Percentiles rank a stretch among this genome's conserved stretches.
These are phyloP conservation scores for Corythoichthys haematopterus DNA, from an alignment of 2,113 vertebrate genomes.

Conservation along the genomic window DNA sequence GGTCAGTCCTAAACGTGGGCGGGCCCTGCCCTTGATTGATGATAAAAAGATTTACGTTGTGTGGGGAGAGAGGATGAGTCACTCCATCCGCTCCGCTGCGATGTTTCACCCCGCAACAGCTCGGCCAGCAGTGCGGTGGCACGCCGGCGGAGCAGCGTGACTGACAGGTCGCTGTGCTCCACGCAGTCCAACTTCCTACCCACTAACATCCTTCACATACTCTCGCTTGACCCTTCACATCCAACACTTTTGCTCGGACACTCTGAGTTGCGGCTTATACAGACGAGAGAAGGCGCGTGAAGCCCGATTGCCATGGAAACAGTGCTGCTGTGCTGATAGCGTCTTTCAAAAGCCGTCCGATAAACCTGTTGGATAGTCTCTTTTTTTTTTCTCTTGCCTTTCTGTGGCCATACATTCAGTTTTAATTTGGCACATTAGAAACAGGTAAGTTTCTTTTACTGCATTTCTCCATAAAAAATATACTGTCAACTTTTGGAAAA, in stretches of 20 bases:
- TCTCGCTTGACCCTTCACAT: background rate
- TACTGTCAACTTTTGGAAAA: background rate
- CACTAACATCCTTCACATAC: constrained; percentile 12
- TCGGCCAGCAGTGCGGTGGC: constrained; percentile 57
- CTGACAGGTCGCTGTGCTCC: constrained; percentile 23
- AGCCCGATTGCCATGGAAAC: constrained; percentile 76
- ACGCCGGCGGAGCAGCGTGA: constrained; percentile 33
- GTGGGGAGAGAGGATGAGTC: constrained; percentile 69
- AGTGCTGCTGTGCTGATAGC: constrained; percentile 59
- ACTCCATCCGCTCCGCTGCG: constrained; percentile 65
- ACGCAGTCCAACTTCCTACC: constrained; percentile 28
- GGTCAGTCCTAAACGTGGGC: constrained; percentile 23
- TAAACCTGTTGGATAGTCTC: constrained; percentile 56
- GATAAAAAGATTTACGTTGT: constrained; percentile 53
- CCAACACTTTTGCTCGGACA: constrained; percentile 8
- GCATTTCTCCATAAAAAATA: constrained; percentile 1
- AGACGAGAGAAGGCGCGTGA: constrained; percentile 47
- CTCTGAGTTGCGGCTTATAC: constrained; percentile 18
- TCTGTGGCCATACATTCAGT: constrained; percentile 25
- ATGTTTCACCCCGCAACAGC: constrained; percentile 65
- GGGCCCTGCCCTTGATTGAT: constrained; percentile 49
- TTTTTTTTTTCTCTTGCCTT: background rate
- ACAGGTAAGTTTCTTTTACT: constrained; percentile 7
- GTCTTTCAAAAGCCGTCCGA: constrained; percentile 30
- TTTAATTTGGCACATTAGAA: constrained; percentile 28